Conservation (phyloP, 2,113 vertebrate genomes). For the Heptranchias perlo region DNA sequence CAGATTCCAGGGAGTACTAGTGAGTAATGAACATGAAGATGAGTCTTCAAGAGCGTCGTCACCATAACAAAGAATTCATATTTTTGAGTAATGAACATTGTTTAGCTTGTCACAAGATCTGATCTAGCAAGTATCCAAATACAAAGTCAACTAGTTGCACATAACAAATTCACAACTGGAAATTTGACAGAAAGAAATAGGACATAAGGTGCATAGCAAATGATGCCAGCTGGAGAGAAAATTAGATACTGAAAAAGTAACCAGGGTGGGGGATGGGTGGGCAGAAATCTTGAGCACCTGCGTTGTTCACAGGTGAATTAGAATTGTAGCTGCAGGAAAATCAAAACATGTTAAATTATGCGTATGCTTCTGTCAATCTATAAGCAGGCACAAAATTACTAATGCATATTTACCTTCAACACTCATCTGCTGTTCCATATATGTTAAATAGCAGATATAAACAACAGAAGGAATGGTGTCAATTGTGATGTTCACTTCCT, state of each 20-base stretch:
- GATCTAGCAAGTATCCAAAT: too few species aligned
- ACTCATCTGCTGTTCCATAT: not conserved
- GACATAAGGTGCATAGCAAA: not conserved
- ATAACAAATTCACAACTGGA: too few species aligned
- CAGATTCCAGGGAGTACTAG: too few species aligned
- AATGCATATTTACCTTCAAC: not conserved
- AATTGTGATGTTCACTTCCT: not conserved
- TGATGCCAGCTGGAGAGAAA: not conserved
- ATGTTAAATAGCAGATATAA: too few species aligned
- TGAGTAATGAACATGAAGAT: too few species aligned
- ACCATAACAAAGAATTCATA: too few species aligned
- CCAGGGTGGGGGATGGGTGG: not conserved
- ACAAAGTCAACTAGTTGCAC: too few species aligned
- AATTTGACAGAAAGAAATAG: too few species aligned
- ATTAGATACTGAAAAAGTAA: not conserved
- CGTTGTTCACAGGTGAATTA: not conserved
- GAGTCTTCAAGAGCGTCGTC: too few species aligned
- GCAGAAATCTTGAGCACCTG: not conserved
- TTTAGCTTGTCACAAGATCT: too few species aligned
- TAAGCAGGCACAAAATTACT: not conserved
- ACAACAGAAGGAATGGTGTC: too few species aligned
- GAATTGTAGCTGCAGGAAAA: not conserved
- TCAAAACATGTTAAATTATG: not conserved
- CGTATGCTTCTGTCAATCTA: not conserved
- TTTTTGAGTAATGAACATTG: too few species aligned